Evolutionary conservation across 2,113 vertebrate species (phyloP), one percentile per base, ranked within the genome.

Genomic region (Lophotis ruficrista): DNA sequence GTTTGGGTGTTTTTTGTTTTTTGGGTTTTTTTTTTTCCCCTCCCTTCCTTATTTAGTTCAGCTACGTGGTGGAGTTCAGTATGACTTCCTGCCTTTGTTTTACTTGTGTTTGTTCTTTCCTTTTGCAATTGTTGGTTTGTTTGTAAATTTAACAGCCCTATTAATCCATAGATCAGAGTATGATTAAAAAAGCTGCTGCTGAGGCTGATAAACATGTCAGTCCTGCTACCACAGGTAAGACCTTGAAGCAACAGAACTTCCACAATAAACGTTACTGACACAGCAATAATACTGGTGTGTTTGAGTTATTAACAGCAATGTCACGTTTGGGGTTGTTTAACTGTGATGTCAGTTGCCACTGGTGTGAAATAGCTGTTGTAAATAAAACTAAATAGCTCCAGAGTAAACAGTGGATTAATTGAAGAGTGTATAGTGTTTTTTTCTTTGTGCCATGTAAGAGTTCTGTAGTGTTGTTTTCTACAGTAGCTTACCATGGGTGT

Each of bases 181-280:
- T 98, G 95, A 97, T 97, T 98, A 98, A 98, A 98, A 98, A 98
- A 93, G 95, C 97, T 95, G 97, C 96, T 97, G 97, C 98, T 97
- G 98, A 98, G 93, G 93, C 96, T 96, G 89, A 79, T 96, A 96
- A 97, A 95, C 87, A 91, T 90, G 87, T 95, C 97, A 98, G 94
- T 98, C 80, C 97, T 98, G 95, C 96, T 89, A 96, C 97, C 93
- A 94, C 98, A 98, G 98, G 98, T 98, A 99, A 98, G 98, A 96
- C 8, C 4, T 60, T 14, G 10, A 87, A 95, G 83, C 69, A 62
- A 65, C 19, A 90, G 50, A 24, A 47, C 58, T 91, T 91, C 70
- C 24, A 89, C 65, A 89, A 64, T 62, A 51, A 86, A 60, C 6
- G 6, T 85, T 48, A 85, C 89, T 89, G 95, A 84, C 88, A 61